Evolutionary conservation across 2,113 vertebrate species (phyloP).

Genomic region (Petrocephalus zakoni): DNA sequence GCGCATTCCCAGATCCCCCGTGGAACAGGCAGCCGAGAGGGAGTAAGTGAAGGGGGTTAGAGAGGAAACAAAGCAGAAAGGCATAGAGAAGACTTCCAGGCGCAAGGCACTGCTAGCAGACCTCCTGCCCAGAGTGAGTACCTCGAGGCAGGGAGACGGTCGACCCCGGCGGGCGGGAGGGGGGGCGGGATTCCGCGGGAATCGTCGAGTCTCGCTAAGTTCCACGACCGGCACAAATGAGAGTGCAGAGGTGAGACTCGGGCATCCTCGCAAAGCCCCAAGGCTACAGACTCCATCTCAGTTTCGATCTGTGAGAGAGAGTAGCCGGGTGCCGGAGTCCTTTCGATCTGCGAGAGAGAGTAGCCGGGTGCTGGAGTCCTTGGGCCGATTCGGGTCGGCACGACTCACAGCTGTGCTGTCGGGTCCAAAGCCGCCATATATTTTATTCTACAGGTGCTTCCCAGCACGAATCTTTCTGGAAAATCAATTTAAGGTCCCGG

Average conservation of each 20-base stretch:
- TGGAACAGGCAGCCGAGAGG: constrained; percentile 15
- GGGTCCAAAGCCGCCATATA: not conserved
- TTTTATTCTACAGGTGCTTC: constrained; percentile 3
- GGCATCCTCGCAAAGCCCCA: constrained; percentile 23
- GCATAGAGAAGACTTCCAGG: constrained; percentile 50
- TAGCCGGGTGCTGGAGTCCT: not conserved
- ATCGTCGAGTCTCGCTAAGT: constrained; percentile 15
- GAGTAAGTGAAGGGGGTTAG: constrained; percentile 41
- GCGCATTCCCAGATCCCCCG: constrained; percentile 47
- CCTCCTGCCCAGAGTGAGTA: constrained; percentile 64
- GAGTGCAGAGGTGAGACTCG: not conserved
- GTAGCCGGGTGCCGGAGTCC: not conserved
- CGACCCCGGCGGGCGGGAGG: not conserved
- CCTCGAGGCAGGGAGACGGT: not conserved
- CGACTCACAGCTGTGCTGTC: not conserved
- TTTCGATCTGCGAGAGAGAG: not conserved
- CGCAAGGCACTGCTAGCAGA: constrained; percentile 55
- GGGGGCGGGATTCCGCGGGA: not conserved
- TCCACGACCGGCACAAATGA: not conserved
- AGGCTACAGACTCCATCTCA: constrained; percentile 4
- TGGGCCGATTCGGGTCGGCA: not conserved
- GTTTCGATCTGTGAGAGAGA: not conserved
- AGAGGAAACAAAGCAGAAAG: constrained; percentile 51
- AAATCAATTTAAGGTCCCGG: not conserved
- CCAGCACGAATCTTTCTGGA: not conserved